Evolutionary conservation across 2,888 invertebrate genomes (phyloP).

Genomic region (Zhengitettix transpicula): DNA sequence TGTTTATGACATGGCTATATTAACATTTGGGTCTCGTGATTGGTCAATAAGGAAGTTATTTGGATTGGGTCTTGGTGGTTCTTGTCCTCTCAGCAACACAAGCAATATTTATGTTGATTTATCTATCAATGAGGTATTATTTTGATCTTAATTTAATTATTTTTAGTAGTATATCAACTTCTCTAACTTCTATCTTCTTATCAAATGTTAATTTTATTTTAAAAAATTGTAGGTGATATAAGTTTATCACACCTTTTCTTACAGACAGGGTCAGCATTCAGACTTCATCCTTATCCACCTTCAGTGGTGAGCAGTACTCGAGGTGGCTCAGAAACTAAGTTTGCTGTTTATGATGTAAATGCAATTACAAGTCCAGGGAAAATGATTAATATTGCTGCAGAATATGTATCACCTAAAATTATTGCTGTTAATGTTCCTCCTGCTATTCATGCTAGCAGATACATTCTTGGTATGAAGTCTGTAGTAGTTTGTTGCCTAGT

Average conservation of each 20-base stretch:
- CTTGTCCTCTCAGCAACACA: conserved; percentile 62
- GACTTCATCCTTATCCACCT: conserved; percentile 44
- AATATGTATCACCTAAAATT: conserved; percentile 30
- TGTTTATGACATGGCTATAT: conserved; percentile 63
- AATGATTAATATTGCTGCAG: conserved; percentile 51
- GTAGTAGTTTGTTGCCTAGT: neutral
- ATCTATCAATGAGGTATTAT: conserved; percentile 23
- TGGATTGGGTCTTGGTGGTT: conserved; percentile 65
- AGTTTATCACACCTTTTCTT: neutral
- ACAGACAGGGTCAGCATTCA: conserved; percentile 37
- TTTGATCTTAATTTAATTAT: neutral
- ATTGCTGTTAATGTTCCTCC: conserved; percentile 44
- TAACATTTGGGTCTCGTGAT: conserved; percentile 40
- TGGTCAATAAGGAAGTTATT: conserved; percentile 80
- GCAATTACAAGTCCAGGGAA: conserved; percentile 20
- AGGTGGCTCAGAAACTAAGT: conserved; percentile 47
- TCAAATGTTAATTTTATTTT: neutral
- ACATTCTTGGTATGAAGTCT: conserved; percentile 37
- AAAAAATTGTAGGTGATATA: too few species aligned
- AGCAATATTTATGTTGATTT: conserved; percentile 72
- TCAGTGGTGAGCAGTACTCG: conserved; percentile 39
- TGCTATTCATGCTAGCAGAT: conserved; percentile 57
- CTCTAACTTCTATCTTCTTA: neutral
- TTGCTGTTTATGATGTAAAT: conserved; percentile 56
- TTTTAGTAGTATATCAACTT: neutral